Evolutionary conservation across 2,797 vertebrate genomes (phyloP).

Genomic region (Myripristis jacobus): DNA sequence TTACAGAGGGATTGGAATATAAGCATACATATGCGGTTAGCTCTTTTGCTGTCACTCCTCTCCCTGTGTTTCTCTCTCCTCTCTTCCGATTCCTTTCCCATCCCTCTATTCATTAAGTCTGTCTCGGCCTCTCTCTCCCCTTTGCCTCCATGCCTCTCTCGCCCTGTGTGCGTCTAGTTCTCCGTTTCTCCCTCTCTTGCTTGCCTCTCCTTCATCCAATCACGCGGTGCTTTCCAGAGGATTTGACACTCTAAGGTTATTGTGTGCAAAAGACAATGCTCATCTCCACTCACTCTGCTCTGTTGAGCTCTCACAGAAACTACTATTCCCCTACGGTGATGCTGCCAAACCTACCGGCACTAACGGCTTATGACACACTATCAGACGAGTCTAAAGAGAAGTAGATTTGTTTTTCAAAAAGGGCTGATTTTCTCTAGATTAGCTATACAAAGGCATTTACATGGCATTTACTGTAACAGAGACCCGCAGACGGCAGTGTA

Average conservation of each 20-base stretch:
- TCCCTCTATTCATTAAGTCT: neutral
- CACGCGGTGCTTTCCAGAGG: conserved; percentile 51
- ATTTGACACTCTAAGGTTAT: conserved; percentile 64
- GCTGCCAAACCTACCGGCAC: conserved; percentile 61
- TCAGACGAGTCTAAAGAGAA: conserved; percentile 31
- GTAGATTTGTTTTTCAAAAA: conserved; percentile 40
- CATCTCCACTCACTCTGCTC: conserved; percentile 49
- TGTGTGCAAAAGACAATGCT: conserved; percentile 60
- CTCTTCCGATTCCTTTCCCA: conserved; percentile 28
- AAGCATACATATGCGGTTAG: conserved; percentile 51
- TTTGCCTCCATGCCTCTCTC: conserved; percentile 11
- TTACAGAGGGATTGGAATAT: conserved; percentile 56
- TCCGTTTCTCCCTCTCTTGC: conserved; percentile 10
- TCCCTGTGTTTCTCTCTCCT: neutral
- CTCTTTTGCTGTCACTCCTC: conserved; percentile 40
- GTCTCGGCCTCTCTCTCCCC: conserved; percentile 28
- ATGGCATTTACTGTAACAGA: conserved; percentile 41
- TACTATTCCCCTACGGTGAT: conserved; percentile 46
- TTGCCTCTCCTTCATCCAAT: conserved; percentile 46
- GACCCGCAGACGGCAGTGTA: conserved; percentile 9
- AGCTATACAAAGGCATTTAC: conserved; percentile 46
- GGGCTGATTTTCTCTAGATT: conserved; percentile 44
- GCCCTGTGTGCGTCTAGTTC: conserved; percentile 10
- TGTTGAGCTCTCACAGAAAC: conserved; percentile 56
- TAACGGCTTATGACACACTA: conserved; percentile 61